Evolutionary conservation across 1,140 invertebrate genomes (phyloP), one percentile per base, ranked within the genome.

Genomic region (Adelges cooleyi): DNA sequence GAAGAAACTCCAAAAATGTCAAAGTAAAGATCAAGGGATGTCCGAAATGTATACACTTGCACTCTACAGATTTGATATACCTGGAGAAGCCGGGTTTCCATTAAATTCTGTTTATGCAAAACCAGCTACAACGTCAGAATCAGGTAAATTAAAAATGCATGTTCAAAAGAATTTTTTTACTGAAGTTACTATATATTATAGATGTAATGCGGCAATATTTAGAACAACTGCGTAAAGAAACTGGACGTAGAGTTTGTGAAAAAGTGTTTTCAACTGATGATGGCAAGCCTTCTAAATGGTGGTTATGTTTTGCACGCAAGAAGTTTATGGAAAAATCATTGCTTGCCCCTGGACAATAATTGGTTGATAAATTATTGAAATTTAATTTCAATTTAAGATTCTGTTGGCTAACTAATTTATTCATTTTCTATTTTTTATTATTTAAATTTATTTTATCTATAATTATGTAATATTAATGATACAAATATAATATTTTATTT

Each of bases 251-350:
- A 68, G 81, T 99, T 15, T 84, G 89, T 74, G 93, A 98, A 65
- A 91, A 89, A 78, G 93, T 95, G 1, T 96, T 94, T 76, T 84
- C 83, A 46, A 82, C 84, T 20, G 86, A 91, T 67, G 90, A 92
- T 77, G 92, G 92, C 2, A 95, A 94, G 73, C 93, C 96, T 13
- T 95, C 90, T 72, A 98, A 98, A 79, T 99, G 96, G 96, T 99
- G 97, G 97, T 78, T 98, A 27, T 99, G 96, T 74, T 99, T 99
- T 80, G 87, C 93, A 15, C 96, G 96, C 74, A 96, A 95, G 81
- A 96, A 95, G 80, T 99, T 99, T 74, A 98, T 99, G 95, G 96
- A 99, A 73, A 99, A 98, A 74, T 95, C 92, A 46, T 77, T 99
- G 8, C 89, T 89, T 50, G 88, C 82, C 0, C 87, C 86, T 13